A percentile compares a stretch with the other conserved stretches of the same genome.
phyloP scores from a whole-genome alignment of 1,140 invertebrate genomes.

The Dryas iulia region DNA sequence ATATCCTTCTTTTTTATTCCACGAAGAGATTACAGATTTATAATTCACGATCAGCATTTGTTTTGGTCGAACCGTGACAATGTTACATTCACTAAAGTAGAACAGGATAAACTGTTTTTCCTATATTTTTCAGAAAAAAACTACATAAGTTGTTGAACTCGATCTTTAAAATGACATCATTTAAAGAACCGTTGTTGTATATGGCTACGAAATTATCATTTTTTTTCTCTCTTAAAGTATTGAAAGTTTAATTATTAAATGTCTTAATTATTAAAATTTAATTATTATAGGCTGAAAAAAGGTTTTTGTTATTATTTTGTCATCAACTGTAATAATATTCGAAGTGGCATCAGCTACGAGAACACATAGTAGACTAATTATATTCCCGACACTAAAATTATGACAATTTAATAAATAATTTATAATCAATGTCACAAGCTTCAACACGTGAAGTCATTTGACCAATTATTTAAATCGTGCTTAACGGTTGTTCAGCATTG shows the following conservation, averaged over 20 bases:
- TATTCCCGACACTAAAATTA: not conserved
- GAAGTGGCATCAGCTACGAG: too few relatives aligned
- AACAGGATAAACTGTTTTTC: not conserved
- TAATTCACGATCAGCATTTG: not conserved
- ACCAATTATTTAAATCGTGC: not conserved
- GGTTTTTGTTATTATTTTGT: too few relatives aligned
- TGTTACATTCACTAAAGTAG: not conserved
- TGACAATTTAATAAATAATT: not conserved
- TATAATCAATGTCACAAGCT: not conserved
- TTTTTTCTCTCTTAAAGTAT: too few relatives aligned
- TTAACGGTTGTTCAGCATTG: not conserved
- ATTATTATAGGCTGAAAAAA: too few relatives aligned
- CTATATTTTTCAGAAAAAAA: not conserved
- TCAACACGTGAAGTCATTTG: not conserved
- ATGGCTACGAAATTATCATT: too few relatives aligned
- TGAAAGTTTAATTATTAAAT: too few relatives aligned
- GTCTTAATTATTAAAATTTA: too few relatives aligned
- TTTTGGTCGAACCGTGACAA: not conserved
- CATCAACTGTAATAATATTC: too few relatives aligned
- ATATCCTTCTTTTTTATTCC: not conserved
- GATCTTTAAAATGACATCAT: not conserved
- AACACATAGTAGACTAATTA: too few relatives aligned
- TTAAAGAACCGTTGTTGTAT: too few relatives aligned
- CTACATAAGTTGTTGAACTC: not conserved
- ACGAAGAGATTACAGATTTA: not conserved